These are phyloP conservation scores for Plodia interpunctella DNA, from an alignment of 1,140 invertebrate genomes.

Conservation along the genomic window DNA sequence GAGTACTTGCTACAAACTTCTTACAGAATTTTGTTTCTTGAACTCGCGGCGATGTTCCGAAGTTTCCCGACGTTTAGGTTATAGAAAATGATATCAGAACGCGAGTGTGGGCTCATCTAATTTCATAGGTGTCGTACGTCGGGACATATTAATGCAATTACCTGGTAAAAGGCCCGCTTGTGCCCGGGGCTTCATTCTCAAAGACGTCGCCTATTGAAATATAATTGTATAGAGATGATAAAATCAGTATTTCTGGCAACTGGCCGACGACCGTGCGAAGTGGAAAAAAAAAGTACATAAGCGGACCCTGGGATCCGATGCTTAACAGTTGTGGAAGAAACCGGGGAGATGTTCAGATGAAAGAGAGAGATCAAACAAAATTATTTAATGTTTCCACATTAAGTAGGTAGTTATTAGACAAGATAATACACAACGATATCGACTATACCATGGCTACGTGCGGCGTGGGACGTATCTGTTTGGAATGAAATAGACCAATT, in stretches of 20 bases:
- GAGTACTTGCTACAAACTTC: background rate
- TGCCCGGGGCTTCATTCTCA: slow-evolving; percentile 42
- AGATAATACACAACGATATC: no score
- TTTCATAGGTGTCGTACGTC: slow-evolving; percentile 56
- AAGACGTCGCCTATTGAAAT: slow-evolving; percentile 27
- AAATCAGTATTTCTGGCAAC: background rate
- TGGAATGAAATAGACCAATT: no score
- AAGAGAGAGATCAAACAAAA: no score
- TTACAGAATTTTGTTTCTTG: background rate
- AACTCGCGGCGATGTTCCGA: background rate
- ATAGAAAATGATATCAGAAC: slow-evolving; percentile 18
- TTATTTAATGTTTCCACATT: no score
- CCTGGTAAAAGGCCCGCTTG: slow-evolving; percentile 62
- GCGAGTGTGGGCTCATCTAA: slow-evolving; percentile 41
- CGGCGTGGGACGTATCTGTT: no score
- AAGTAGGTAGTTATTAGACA: no score
- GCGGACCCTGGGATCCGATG: no score
- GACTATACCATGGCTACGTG: no score
- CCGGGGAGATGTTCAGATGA: no score
- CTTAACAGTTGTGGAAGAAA: no score
- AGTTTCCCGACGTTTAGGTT: background rate
- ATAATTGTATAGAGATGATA: background rate
- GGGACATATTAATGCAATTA: slow-evolving; percentile 70
- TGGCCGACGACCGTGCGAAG: no score
- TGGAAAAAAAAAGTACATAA: no score